phyloP scores from a whole-genome alignment of 2,797 vertebrate genomes.

The Acipenser ruthenus region DNA sequence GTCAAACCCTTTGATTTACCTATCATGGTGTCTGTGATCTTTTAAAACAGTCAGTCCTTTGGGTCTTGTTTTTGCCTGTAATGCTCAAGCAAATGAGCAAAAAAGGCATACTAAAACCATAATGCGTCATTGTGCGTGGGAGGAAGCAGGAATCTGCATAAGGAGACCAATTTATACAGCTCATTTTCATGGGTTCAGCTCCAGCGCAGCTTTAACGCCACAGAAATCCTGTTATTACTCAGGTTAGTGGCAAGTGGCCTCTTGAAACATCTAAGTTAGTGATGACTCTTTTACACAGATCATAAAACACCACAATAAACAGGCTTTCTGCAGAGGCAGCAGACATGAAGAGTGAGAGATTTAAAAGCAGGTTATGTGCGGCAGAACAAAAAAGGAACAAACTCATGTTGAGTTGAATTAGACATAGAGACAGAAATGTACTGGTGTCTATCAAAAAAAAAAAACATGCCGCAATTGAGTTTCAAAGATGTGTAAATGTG shows the following conservation, averaged over 20 bases:
- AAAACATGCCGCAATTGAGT: background rate
- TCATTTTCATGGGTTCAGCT: slow-evolving; percentile 14
- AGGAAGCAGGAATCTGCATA: background rate
- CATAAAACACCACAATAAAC: background rate
- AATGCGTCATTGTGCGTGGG: background rate
- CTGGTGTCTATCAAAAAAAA: background rate
- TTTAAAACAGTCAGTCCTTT: background rate
- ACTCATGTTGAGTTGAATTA: background rate
- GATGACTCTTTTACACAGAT: background rate
- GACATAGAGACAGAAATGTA: background rate
- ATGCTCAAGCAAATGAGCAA: background rate
- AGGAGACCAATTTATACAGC: slow-evolving; percentile 12
- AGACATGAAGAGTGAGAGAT: background rate
- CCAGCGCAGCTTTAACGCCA: slow-evolving; percentile 4
- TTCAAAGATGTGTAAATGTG: background rate
- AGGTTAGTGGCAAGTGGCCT: background rate
- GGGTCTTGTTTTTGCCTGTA: background rate
- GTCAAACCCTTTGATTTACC: no score
- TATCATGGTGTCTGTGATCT: no score
- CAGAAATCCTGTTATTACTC: background rate
- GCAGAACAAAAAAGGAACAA: background rate
- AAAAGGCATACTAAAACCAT: background rate
- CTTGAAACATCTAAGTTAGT: background rate
- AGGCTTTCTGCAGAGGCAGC: background rate
- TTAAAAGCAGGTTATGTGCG: background rate